Percentiles rank a stretch among this genome's conserved stretches.
Conservation (phyloP, 1,140 invertebrate species). For the Drosophila aff. region DNA sequence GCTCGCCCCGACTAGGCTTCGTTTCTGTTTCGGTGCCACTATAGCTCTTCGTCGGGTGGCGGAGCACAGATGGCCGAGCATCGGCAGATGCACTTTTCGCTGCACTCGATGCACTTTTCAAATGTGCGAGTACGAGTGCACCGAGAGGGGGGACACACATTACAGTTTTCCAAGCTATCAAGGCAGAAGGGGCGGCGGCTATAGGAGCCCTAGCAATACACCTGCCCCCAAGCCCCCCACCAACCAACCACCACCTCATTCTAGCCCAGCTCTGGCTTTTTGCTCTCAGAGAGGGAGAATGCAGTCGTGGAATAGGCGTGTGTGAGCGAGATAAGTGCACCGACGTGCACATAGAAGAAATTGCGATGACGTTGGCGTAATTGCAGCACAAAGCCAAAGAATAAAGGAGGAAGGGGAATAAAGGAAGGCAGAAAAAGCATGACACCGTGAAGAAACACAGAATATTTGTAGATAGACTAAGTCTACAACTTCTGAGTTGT, state of each 20-base stretch:
- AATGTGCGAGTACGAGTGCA: slow-evolving; percentile 52
- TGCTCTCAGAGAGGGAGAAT: slow-evolving; percentile 44
- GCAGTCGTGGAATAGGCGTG: slow-evolving; percentile 12
- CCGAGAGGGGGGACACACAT: slow-evolving; percentile 29
- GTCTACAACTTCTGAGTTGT: neutral
- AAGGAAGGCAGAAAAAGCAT: neutral
- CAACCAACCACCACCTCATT: neutral
- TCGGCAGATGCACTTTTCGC: slow-evolving; percentile 32
- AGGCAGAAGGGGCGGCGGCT: slow-evolving; percentile 29
- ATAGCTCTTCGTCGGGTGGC: slow-evolving; percentile 30
- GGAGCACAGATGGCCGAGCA: slow-evolving; percentile 36
- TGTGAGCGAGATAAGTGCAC: slow-evolving; percentile 48
- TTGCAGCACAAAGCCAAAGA: slow-evolving; percentile 38
- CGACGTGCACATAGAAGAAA: slow-evolving; percentile 80
- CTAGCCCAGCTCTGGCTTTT: slow-evolving; percentile 35
- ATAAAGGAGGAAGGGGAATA: neutral
- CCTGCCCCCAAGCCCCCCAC: neutral
- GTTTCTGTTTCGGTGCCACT: slow-evolving; percentile 16
- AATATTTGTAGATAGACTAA: too few species aligned
- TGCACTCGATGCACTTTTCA: slow-evolving; percentile 77
- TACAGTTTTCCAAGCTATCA: slow-evolving; percentile 64
- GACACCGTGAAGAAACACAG: neutral
- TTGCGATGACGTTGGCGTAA: slow-evolving; percentile 65
- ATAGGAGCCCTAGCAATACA: slow-evolving; percentile 58
- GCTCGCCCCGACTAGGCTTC: slow-evolving; percentile 60